A percentile compares a stretch with the other conserved stretches of the same genome.
phyloP scores from a whole-genome alignment of 2,888 invertebrate genomes.

The Eristalinus aeneus region DNA sequence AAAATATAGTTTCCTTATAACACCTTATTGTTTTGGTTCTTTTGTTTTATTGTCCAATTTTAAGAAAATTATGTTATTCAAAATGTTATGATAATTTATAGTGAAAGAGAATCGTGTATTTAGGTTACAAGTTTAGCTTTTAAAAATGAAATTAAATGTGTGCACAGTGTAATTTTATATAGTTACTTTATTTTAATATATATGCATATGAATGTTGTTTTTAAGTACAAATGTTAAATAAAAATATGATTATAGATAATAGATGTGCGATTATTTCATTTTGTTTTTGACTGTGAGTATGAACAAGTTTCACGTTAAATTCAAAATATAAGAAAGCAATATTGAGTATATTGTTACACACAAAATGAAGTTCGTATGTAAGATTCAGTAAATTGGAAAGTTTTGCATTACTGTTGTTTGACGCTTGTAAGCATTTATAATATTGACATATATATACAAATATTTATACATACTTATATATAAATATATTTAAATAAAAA shows the following conservation, averaged over 20 bases:
- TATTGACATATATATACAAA: background rate
- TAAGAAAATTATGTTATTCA: background rate
- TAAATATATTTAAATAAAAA: background rate
- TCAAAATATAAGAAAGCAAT: background rate
- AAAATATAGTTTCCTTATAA: background rate
- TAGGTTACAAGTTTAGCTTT: background rate
- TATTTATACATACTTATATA: background rate
- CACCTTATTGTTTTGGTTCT: background rate
- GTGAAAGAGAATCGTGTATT: too few relatives aligned
- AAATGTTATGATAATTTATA: background rate
- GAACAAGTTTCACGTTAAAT: background rate
- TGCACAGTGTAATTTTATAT: background rate
- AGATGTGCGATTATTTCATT: background rate
- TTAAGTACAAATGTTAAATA: slow-evolving; percentile 4
- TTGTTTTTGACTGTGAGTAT: background rate
- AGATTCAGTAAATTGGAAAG: background rate
- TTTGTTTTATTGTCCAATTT: background rate
- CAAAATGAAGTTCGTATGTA: background rate
- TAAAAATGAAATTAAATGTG: slow-evolving; percentile 13
- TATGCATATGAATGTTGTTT: background rate
- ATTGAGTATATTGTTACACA: background rate
- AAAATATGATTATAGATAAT: slow-evolving; percentile 13
- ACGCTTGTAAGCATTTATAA: too few relatives aligned
- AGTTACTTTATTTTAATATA: slow-evolving; percentile 23
- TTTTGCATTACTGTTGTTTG: too few relatives aligned